Conservation (phyloP, 2,888 invertebrate genomes). For the Cheilosia vulpina region DNA sequence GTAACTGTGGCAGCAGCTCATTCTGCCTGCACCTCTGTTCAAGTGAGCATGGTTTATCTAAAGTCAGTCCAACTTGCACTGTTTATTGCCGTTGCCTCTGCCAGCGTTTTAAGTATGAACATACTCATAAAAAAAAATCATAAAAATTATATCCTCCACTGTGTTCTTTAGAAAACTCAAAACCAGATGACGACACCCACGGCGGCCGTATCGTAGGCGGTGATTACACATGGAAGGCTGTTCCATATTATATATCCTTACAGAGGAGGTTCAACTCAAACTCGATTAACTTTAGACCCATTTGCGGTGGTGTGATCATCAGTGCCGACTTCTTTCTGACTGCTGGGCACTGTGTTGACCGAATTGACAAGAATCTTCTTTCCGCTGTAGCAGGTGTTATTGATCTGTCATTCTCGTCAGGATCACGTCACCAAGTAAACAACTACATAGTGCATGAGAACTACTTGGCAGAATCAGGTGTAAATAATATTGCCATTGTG, state of each 20-base stretch:
- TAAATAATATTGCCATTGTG: constrained; percentile 8
- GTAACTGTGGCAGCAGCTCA: not conserved
- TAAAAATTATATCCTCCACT: not conserved
- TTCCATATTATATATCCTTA: not conserved
- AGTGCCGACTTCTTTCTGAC: not conserved
- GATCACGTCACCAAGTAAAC: not conserved
- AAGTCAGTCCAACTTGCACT: not conserved
- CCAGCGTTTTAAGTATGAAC: not conserved
- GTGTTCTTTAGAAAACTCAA: not conserved
- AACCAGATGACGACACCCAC: not conserved
- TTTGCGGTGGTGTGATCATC: constrained; percentile 7
- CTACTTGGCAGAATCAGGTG: not conserved
- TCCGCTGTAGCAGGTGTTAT: constrained; percentile 7
- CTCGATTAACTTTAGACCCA: not conserved
- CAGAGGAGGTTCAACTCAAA: not conserved
- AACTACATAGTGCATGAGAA: not conserved
- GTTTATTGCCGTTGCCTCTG: not conserved
- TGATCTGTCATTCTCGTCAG: not conserved
- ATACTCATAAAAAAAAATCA: not conserved
- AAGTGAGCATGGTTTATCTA: not conserved
- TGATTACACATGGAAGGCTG: too few species aligned
- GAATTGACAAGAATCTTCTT: not conserved
- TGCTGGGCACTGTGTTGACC: not conserved
- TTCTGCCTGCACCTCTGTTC: not conserved
- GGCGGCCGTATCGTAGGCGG: constrained; percentile 2